phyloP scores from a whole-genome alignment of 1,140 invertebrate species.

The Ericerus pela region DNA sequence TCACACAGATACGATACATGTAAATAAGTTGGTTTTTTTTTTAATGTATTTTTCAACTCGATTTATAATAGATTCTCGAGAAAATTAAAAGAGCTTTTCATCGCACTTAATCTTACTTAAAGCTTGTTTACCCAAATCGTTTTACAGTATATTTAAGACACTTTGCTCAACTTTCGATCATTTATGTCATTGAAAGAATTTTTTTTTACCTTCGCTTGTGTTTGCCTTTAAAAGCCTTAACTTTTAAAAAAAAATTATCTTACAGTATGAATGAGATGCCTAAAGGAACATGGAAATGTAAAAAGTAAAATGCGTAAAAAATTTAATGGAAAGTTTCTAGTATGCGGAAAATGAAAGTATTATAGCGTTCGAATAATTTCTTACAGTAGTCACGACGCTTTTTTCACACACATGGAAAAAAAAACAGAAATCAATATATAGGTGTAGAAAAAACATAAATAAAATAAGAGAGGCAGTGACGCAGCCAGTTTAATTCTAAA shows the following conservation, averaged over 20 bases:
- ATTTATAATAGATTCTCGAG: background rate
- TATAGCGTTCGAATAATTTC: background rate
- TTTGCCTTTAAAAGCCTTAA: background rate
- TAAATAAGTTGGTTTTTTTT: background rate
- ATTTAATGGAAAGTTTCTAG: conserved; percentile 1
- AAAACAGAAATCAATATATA: too few species aligned
- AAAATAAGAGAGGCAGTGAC: conserved; percentile 6
- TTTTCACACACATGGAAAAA: background rate
- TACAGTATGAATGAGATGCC: background rate
- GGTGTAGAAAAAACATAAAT: background rate
- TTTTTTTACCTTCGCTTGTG: background rate
- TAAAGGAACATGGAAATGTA: conserved; percentile 2
- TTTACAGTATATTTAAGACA: background rate
- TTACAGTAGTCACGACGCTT: background rate
- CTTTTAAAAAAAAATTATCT: background rate
- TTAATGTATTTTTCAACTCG: too few species aligned
- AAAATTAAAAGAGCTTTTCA: background rate
- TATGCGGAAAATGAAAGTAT: background rate
- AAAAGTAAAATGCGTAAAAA: background rate
- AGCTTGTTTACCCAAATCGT: background rate
- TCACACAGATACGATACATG: background rate
- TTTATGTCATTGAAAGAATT: background rate
- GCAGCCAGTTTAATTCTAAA: conserved; percentile 8
- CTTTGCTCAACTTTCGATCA: background rate
- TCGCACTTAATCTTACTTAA: background rate